Evolutionary conservation across 2,888 invertebrate genomes (phyloP).

Genomic region (Temnothorax ravouxi): DNA sequence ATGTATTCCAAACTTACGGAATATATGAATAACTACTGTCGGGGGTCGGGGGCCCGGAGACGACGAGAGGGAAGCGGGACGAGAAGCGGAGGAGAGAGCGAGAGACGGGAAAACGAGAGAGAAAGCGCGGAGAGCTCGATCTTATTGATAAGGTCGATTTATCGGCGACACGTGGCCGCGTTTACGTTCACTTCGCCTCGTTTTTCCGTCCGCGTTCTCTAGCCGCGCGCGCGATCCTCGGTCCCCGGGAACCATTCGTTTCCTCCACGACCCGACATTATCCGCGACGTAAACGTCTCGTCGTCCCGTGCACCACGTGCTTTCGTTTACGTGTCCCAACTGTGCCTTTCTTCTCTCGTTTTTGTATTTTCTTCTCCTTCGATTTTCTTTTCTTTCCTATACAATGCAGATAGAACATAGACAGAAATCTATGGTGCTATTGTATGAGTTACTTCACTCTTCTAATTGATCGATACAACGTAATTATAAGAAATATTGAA

Average conservation of each 20-base stretch:
- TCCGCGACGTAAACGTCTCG: slow-evolving; percentile 64
- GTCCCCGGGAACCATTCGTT: slow-evolving; percentile 41
- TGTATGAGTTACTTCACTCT: not conserved
- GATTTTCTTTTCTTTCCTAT: not conserved
- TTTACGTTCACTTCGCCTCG: slow-evolving; percentile 57
- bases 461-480: not conserved
- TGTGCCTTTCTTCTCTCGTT: not conserved
- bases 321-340: slow-evolving; percentile 55
- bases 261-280: slow-evolving; percentile 56
- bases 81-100: not conserved
- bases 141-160: slow-evolving; percentile 77
- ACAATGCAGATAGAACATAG: not conserved
- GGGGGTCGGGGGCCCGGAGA: slow-evolving; percentile 17
- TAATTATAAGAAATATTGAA: not conserved
- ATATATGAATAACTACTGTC: slow-evolving; percentile 76
- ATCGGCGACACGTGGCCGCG: slow-evolving; percentile 73
- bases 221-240: slow-evolving; percentile 12
- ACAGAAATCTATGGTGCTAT: not conserved
- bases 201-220: slow-evolving; percentile 44
- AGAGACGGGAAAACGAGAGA: slow-evolving; percentile 15
- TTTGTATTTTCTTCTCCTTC: not conserved
- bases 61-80: slow-evolving; percentile 35
- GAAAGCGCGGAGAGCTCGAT: slow-evolving; percentile 60
- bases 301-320: slow-evolving; percentile 64
- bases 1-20: slow-evolving; percentile 76